phyloP scores from a whole-genome alignment of 2,888 invertebrate genomes.

The Cephus pulcher region DNA sequence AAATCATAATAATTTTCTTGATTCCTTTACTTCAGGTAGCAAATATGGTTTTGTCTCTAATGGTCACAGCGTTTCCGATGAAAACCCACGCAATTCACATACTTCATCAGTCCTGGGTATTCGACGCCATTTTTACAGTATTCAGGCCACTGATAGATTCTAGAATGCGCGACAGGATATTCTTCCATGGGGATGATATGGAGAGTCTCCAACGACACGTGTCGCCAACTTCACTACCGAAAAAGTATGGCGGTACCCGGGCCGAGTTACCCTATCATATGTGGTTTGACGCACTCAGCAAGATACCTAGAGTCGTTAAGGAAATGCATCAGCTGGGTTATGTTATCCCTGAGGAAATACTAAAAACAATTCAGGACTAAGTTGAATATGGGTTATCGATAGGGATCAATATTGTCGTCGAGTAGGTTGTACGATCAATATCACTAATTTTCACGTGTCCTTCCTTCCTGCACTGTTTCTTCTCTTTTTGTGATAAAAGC shows the following conservation, averaged over 20 bases:
- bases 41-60: slow-evolving; percentile 58
- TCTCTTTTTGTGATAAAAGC: background rate
- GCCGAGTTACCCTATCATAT: slow-evolving; percentile 80
- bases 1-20: background rate
- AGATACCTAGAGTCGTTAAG: slow-evolving; percentile 71
- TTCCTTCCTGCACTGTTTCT: background rate
- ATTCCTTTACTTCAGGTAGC: slow-evolving; percentile 54
- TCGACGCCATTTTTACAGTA: slow-evolving; percentile 81
- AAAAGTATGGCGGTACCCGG: slow-evolving; percentile 76
- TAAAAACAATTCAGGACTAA: slow-evolving; percentile 22
- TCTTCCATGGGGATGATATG: slow-evolving; percentile 80
- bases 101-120: slow-evolving; percentile 84
- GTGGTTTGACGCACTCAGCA: slow-evolving; percentile 76
- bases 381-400: background rate
- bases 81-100: slow-evolving; percentile 81
- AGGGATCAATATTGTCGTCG: background rate
- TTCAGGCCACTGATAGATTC: slow-evolving; percentile 82
- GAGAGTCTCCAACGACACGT: slow-evolving; percentile 81
- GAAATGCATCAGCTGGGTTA: slow-evolving; percentile 76
- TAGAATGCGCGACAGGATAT: slow-evolving; percentile 75
- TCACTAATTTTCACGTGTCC: background rate
- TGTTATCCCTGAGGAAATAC: slow-evolving; percentile 64
- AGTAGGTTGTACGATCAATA: background rate
- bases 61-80: slow-evolving; percentile 77
- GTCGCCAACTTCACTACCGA: slow-evolving; percentile 77